Base-by-base conservation (phyloP, 2,888 invertebrate species). In the Melangyna quadrimaculata region DNA sequence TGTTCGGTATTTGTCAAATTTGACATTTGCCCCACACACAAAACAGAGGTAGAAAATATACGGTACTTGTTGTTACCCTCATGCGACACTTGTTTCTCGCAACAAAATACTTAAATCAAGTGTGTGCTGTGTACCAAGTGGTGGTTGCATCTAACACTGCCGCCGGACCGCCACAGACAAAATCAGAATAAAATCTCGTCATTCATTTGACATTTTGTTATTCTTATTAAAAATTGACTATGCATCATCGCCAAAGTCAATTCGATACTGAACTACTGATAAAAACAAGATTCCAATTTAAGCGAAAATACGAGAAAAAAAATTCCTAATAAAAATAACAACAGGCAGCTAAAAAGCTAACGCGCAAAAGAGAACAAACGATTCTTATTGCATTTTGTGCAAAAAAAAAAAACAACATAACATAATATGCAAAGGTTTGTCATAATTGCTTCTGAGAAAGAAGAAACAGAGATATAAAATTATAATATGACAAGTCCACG, bases 1-100 rank as follows among this genome's bases (percentile, higher is more conserved):
- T 86, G 80, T 77, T 77, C 75, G 35, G 51, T 57, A 81, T 86
- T 86, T 86, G 70, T 86, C 86, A 81, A 73, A 81, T 77, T 81
- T 77, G 86, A 86, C 86, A 86, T 73, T 86, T 81, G 86, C 63
- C 61, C 74, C 55, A 35, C 19, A 69, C 82, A 65, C 19, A 69
- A 78, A 65, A 12, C 74, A 65, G 7, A 51, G 7, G 2, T 32
- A 55, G 24, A 24, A 19, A 9, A 3, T 43, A 45, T 9, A 45
- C 29, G 17, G 55, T 27, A 74, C 37, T 40, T 67, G 35, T 40
- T 67, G 35, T 32, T 51, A 17, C 29, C 29, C 53, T 57, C 51
- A 74, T 29, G 22, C 72, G 61, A 77, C 80, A 86, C 80, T 77
- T 86, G 80, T 74, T 35, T 59, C 63, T 48, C 82, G 35, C 14